Conservation (phyloP, 2,113 vertebrate genomes). For the Brachyistius frenatus region DNA sequence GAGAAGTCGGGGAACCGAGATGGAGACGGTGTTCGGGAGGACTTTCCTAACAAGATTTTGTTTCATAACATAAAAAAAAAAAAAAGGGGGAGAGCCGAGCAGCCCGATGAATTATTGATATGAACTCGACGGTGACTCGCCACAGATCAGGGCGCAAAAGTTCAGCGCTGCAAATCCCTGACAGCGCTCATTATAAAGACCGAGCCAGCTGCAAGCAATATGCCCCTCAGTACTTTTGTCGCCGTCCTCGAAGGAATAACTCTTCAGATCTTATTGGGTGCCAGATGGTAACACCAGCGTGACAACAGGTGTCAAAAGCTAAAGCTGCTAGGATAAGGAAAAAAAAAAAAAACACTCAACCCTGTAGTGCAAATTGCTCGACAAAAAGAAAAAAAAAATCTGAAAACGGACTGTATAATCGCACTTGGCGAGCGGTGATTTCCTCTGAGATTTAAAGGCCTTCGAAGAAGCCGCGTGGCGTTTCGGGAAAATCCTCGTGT, state of each 20-base stretch:
- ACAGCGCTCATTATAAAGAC: constrained; percentile 69
- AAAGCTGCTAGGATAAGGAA: constrained; percentile 7
- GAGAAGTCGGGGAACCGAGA: constrained; percentile 23
- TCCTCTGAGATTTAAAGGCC: constrained; percentile 50
- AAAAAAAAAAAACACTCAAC: constrained; percentile 38
- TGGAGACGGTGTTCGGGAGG: constrained; percentile 52
- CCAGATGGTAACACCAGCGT: constrained; percentile 55
- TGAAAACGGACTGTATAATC: constrained; percentile 45
- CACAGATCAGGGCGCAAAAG: constrained; percentile 70
- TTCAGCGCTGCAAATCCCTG: constrained; percentile 73
- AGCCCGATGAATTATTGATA: constrained; percentile 81
- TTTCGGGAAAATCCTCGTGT: constrained; percentile 31
- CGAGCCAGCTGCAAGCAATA: constrained; percentile 55
- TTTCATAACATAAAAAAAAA: constrained; percentile 59
- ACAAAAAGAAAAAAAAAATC: constrained; percentile 13
- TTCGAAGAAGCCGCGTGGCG: constrained; percentile 28
- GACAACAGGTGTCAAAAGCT: constrained; percentile 72
- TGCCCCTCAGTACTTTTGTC: constrained; percentile 51
- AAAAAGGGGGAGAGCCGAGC: constrained; percentile 47
- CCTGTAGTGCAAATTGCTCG: constrained; percentile 62
- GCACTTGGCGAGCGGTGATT: constrained; percentile 33
- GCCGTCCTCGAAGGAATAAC: constrained; percentile 52
- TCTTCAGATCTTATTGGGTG: constrained; percentile 52
- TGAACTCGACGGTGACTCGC: constrained; percentile 70
- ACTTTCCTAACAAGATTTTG: constrained; percentile 70